Evolutionary conservation across 2,113 vertebrate species (phyloP).

Genomic region (Sceloporus undulatus): DNA sequence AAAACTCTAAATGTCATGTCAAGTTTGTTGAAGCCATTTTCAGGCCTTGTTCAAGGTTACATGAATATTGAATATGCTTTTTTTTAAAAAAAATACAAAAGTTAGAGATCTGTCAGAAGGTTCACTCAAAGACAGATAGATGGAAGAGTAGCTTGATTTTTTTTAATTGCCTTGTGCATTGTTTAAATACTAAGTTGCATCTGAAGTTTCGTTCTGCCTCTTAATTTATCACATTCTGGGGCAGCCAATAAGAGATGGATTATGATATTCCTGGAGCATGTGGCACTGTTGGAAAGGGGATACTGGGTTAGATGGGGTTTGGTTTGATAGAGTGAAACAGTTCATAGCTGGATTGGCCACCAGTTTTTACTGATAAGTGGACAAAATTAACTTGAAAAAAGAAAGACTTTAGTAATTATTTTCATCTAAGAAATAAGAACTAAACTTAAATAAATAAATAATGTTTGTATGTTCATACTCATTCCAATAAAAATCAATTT

Average conservation of each 20-base stretch:
- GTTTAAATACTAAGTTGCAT: background rate
- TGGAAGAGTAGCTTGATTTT: slow-evolving; percentile 43
- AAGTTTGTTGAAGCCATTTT: slow-evolving; percentile 88
- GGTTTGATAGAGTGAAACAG: background rate
- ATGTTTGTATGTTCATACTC: background rate
- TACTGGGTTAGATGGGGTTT: background rate
- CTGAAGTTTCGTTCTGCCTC: background rate
- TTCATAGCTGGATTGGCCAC: background rate
- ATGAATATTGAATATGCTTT: slow-evolving; percentile 88
- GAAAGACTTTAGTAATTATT: background rate
- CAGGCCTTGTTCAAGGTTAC: slow-evolving; percentile 90
- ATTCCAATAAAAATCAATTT: background rate
- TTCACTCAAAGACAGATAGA: slow-evolving; percentile 26
- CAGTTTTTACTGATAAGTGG: background rate
- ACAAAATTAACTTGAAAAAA: background rate
- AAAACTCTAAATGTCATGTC: slow-evolving; percentile 95
- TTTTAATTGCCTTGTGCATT: slow-evolving; percentile 31
- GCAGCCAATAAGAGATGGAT: background rate
- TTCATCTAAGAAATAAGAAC: background rate
- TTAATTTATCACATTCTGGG: background rate
- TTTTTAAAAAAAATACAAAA: slow-evolving; percentile 33
- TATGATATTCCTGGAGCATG: background rate
- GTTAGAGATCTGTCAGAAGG: slow-evolving; percentile 61
- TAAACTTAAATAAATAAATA: too few relatives aligned
- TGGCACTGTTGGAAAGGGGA: background rate